Evolutionary conservation across 2,113 vertebrate genomes (phyloP), one percentile per base, ranked within the genome.

Genomic region (Gadus chalcogrammus): DNA sequence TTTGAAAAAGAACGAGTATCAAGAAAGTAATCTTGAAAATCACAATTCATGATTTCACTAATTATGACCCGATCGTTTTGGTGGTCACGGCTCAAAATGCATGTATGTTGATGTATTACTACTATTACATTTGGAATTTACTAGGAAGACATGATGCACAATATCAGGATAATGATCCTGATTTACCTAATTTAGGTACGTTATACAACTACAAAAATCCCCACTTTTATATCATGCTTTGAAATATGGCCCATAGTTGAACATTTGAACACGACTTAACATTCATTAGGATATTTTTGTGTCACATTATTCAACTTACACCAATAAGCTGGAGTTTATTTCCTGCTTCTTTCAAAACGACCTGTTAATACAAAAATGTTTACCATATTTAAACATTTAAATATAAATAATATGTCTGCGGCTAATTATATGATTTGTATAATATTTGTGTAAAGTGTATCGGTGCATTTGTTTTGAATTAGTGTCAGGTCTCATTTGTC

Each of bases 241-340:
- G 31, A 7, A 35, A 35, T 35, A 7, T 35, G 31, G 31, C 31
- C 31, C 4, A 35, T 35, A 31, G 28, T 31, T 31, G 3, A 31
- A 31, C 28, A 31, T 31, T 31, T 31, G 28, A 31, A 31, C 28
- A 31, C 5, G 4, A 35, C 6, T 35, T 7, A 35, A 4, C 31
- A 35, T 35, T 35, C 31, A 35, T 35, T 35, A 13, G 11, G 42
- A 48, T 48, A 48, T 48, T 48, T 48, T n/a, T 16, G n/a, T 58
- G n/a, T 58, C 16, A 58, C 9, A 58, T 58, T 61, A 27, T 64
- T 73, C 48, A 74, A 89, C 92, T 89, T 90, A 93, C 92, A 68
- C 92, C 92, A 74, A 93, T 86, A 35, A 93, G 91, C 68, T 90
- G 91, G 55, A 91, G 79, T 66, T 93, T 93, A 79, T 92, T 92